phyloP scores from a whole-genome alignment of 2,113 vertebrate species.

The Protobothrops flavoviridis region DNA sequence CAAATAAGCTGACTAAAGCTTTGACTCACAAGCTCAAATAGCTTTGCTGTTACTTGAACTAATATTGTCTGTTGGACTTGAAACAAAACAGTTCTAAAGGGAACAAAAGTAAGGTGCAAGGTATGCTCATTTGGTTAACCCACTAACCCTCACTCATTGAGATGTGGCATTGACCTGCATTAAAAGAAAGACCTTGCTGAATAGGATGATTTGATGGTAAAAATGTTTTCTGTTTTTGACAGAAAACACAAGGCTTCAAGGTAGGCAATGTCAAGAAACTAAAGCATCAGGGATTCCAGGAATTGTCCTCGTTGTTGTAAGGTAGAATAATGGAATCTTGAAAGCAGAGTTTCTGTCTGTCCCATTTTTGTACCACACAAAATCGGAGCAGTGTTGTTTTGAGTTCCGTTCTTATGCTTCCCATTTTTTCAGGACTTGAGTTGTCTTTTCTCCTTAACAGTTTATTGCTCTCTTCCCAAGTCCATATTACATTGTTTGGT shows the following conservation, averaged over 20 bases:
- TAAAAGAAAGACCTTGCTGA: not conserved
- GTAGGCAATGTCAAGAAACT: not conserved
- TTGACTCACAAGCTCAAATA: not conserved
- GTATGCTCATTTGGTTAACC: not conserved
- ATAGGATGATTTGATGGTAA: not conserved
- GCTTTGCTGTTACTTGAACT: not conserved
- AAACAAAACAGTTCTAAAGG: not conserved
- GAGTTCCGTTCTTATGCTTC: not conserved
- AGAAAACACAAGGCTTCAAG: not conserved
- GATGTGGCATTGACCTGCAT: not conserved
- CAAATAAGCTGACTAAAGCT: not conserved
- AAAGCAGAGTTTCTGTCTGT: not conserved
- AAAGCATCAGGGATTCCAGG: not conserved
- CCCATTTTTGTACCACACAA: not conserved
- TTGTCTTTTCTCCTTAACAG: not conserved
- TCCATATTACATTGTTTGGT: not conserved
- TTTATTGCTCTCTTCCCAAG: not conserved
- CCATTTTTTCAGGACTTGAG: not conserved
- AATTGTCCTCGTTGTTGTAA: not conserved
- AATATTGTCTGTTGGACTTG: not conserved
- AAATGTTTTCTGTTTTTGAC: not conserved
- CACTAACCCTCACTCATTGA: not conserved
- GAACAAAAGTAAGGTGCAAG: not conserved
- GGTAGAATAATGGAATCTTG: not conserved
- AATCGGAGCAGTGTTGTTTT: not conserved